These are phyloP conservation scores for Anoplopoma fimbria DNA, from an alignment of 2,113 vertebrate genomes.

Conservation along the genomic window DNA sequence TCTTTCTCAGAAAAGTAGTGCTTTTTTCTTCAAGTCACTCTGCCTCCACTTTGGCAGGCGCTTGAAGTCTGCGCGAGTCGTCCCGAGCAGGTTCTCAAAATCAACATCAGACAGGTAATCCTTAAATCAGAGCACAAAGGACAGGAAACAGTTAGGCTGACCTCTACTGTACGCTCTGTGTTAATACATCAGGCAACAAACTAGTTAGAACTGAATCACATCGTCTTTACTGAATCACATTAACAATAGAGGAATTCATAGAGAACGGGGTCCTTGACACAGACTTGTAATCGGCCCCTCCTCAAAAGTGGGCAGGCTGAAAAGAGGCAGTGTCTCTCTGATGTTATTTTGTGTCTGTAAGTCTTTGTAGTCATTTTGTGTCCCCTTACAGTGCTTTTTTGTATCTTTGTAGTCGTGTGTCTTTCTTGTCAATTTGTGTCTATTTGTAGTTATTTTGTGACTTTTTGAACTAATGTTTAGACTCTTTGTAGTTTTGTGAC, in stretches of 20 bases:
- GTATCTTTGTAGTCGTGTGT: neutral
- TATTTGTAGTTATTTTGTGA: neutral
- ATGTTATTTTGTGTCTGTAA: neutral
- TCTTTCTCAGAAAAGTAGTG: slow-evolving; percentile 88
- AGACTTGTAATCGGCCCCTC: neutral
- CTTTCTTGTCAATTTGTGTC: neutral
- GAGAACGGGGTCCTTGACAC: neutral
- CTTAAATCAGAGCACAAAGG: slow-evolving; percentile 71
- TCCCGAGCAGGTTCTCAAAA: slow-evolving; percentile 89
- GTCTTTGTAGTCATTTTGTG: neutral
- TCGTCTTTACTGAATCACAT: neutral
- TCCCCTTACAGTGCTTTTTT: no score
- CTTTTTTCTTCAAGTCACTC: slow-evolving; percentile 89
- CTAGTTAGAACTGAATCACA: neutral
- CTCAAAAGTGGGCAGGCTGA: no score
- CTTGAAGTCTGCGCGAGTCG: slow-evolving; percentile 86
- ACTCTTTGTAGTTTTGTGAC: neutral
- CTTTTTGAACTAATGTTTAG: rapidly evolving
- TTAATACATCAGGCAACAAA: slow-evolving; percentile 1
- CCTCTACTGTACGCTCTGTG: slow-evolving; percentile 34
- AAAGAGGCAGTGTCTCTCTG: neutral
- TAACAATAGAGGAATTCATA: neutral
- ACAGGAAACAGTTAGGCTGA: slow-evolving; percentile 40
- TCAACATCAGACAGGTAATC: slow-evolving; percentile 88
- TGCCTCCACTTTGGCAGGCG: slow-evolving; percentile 93